Percentiles rank a stretch among this genome's conserved stretches.
Evolutionary conservation across 2,888 invertebrate genomes (phyloP).

Genomic region (Ennomos fuscantarius): DNA sequence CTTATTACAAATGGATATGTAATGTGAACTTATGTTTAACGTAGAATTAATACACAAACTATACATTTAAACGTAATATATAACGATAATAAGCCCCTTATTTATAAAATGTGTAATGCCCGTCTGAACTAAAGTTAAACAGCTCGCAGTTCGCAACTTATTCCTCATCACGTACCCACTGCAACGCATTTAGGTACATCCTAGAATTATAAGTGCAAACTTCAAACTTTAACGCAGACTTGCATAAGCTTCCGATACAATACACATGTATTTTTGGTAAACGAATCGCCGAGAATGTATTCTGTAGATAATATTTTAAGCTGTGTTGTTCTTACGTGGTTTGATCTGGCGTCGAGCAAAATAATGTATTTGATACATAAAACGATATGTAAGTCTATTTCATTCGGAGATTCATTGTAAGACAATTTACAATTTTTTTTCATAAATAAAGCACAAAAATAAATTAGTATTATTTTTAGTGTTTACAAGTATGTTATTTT

Average conservation of each 20-base stretch:
- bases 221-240: too few relatives aligned
- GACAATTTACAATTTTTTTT: slow-evolving; percentile 89
- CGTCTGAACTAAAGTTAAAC: too few relatives aligned
- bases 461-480: too few relatives aligned
- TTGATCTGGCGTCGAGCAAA: slow-evolving; percentile 83
- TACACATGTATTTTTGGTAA: slow-evolving; percentile 79
- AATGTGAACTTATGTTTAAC: slow-evolving; percentile 40
- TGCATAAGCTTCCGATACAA: too few relatives aligned
- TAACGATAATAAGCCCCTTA: slow-evolving; percentile 19
- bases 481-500: too few relatives aligned
- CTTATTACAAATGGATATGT: slow-evolving; percentile 39
- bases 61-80: slow-evolving; percentile 19
- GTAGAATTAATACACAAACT: slow-evolving; percentile 29
- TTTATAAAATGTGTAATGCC: too few relatives aligned
- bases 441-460: slow-evolving; percentile 88
- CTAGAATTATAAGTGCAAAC: too few relatives aligned
- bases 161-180: too few relatives aligned
- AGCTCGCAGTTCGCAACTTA: too few relatives aligned
- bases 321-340: slow-evolving; percentile 84
- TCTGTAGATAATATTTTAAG: slow-evolving; percentile 85
- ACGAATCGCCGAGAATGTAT: slow-evolving; percentile 82
- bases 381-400: slow-evolving; percentile 86
- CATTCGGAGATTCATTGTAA: slow-evolving; percentile 87
- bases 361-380: slow-evolving; percentile 85
- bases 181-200: too few relatives aligned